phyloP scores from a whole-genome alignment of 1,140 invertebrate genomes.

The Maconellicoccus hirsutus region DNA sequence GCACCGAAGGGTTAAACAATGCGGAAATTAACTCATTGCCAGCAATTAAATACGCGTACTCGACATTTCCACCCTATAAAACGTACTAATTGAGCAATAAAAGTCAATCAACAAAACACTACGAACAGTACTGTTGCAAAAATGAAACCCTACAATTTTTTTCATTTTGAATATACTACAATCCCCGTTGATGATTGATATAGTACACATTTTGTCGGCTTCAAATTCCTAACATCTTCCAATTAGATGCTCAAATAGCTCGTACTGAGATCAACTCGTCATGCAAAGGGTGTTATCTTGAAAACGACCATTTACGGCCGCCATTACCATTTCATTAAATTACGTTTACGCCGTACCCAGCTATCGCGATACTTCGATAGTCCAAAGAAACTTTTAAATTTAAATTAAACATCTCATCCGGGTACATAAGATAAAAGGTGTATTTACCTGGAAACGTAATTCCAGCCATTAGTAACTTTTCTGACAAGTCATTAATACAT shows the following conservation, averaged over 20 bases:
- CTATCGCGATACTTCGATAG: neutral
- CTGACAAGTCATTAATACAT: conserved; percentile 17
- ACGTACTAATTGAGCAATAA: neutral
- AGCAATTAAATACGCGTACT: neutral
- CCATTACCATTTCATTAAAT: neutral
- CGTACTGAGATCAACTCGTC: neutral
- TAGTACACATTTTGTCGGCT: neutral
- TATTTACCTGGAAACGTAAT: conserved; percentile 19
- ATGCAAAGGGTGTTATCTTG: neutral
- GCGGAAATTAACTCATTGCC: neutral
- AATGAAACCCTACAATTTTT: neutral
- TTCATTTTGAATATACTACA: neutral
- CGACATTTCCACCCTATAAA: neutral
- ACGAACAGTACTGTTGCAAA: neutral
- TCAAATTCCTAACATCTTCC: neutral
- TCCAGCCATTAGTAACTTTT: conserved; percentile 16
- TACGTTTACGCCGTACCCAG: neutral
- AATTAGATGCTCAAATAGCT: neutral
- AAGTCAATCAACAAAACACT: neutral
- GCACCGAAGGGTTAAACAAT: neutral
- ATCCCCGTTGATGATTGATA: neutral
- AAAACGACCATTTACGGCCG: neutral
- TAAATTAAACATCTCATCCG: neutral
- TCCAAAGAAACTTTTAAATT: neutral
- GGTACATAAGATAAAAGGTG: neutral